A percentile compares a stretch with the other conserved stretches of the same genome.
Evolutionary conservation across 1,140 invertebrate species (phyloP).

Genomic region (Cotesia vestalis): DNA sequence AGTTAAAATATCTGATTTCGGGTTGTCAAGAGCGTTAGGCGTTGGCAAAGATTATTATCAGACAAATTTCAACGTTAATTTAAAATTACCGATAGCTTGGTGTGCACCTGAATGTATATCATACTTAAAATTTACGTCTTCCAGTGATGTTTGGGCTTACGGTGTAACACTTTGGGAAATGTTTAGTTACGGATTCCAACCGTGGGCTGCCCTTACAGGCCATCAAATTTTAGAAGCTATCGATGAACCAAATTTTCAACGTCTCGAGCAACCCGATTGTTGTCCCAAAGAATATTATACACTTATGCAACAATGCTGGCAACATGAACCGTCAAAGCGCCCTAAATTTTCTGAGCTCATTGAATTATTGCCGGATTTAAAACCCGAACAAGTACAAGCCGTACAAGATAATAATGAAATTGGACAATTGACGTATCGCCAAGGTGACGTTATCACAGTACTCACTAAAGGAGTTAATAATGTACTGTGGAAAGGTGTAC

Average conservation of each 20-base stretch:
- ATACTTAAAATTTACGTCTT: slow-evolving; percentile 93
- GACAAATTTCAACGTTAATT: slow-evolving; percentile 97
- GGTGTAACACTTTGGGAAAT: slow-evolving; percentile 99
- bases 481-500: slow-evolving; percentile 83
- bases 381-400: slow-evolving; percentile 90
- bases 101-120: slow-evolving; percentile 98
- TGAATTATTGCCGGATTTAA: slow-evolving; percentile 81
- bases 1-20: slow-evolving; percentile 99
- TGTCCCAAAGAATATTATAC: slow-evolving; percentile 94
- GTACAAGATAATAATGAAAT: slow-evolving; percentile 69
- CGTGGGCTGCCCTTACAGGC: slow-evolving; percentile 95
- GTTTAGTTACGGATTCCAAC: slow-evolving; percentile 98
- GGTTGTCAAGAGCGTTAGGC: slow-evolving; percentile 92
- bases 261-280: slow-evolving; percentile 91
- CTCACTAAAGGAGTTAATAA: slow-evolving; percentile 81
- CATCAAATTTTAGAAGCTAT: slow-evolving; percentile 96
- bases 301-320: slow-evolving; percentile 96
- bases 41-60: slow-evolving; percentile 99
- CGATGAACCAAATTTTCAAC: slow-evolving; percentile 89
- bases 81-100: slow-evolving; percentile 98
- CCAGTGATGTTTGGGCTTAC: slow-evolving; percentile 97
- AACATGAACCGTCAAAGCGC: slow-evolving; percentile 87
- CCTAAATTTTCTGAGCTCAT: slow-evolving; percentile 92
- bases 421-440: slow-evolving; percentile 83
- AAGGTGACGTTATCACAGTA: slow-evolving; percentile 92